Evolutionary conservation across 2,888 invertebrate genomes (phyloP), one percentile per base, ranked within the genome.

Genomic region (Eustalomyia histrio): DNA sequence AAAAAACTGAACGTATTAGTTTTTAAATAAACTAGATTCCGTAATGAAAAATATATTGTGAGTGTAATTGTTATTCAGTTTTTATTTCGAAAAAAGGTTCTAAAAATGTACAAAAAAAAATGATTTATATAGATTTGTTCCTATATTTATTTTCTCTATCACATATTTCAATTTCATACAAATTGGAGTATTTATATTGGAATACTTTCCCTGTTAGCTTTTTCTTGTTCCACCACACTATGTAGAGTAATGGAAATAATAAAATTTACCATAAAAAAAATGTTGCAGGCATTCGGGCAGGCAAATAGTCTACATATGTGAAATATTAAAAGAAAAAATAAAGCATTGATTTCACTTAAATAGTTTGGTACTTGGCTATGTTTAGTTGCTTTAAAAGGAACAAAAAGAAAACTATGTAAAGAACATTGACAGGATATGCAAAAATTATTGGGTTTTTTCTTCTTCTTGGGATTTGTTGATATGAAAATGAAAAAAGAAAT

Each of bases 321-420:
- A 35, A 21, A 67, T 39, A 39, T 16, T 47, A 63, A 63, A n/a
- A 29, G 4, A 35, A 60, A 76, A 79, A 69, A 68, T n/a, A 18
- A 63, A 68, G 64, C 76, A 78, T 78, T 74, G 81, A 81, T 81
- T 74, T 74, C 69, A 68, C 76, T 74, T 60, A 68, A 55, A 64
- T 74, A 61, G 61, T 69, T 76, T 55, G 50, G 50, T 69, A 73
- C 65, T 81, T 78, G 69, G 61, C 65, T 65, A 74, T 39, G 69
- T 69, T 76, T 39, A 29, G 58, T 55, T 53, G 18, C 18, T 63
- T 47, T n/a, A 52, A 39, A 8, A n/a, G n/a, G 14, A 58, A 57
- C 12, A 39, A 39, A 58, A 58, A 29, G 14, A 24, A 63, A 29
- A 47, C 12, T 39, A 50, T 10, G 16, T 33, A 33, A 58, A 52